Evolutionary conservation across 2,113 vertebrate genomes (phyloP), one percentile per base, ranked within the genome.

Genomic region (Cnemophilus loriae): DNA sequence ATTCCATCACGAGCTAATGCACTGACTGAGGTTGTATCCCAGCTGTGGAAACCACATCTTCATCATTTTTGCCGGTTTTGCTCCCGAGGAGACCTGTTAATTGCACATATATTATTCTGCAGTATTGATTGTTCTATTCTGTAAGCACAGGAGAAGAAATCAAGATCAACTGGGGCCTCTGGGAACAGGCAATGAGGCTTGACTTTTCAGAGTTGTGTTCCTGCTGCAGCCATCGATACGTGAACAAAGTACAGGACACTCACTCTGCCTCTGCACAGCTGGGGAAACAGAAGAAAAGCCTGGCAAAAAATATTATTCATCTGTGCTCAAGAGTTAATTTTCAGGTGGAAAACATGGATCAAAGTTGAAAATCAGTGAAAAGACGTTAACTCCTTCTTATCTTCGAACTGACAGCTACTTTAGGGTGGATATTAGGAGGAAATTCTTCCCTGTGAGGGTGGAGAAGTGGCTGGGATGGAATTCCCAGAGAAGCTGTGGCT

Each of bases 251-350:
- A 4, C 6, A 13, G 60, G 46, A 21, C 24, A 6, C 39, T 37
- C 76, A 27, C 50, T 44, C 44, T 65, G 24, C 67, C 35, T 70
- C 33, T 57, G 41, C 24, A 41, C 4, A n/a, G 28, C 14, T 22
- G 57, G 21, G 24, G 84, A 56, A 74, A 21, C 4, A 57, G 71
- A 10, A 47, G 21, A 64, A 83, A 60, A 42, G 1, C 3, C 5
- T 21, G 14, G 3, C 1, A 2, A 64, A 69, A 63, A 57, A 33
- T 14, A 9, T 0, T 30, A 10, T 30, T 59, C 50, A 30, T 55
- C 27, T 23, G 37, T 0, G 0, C 24, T 20, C 3, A 49, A 47
- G 15, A 37, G 47, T 24, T 75, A 55, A 11, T 78, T 69, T 55
- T 14, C 27, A 67, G 10, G 33, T 63, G 35, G 26, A 14, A 80